These are phyloP conservation scores for Trichechus manatus DNA, from an alignment of 2,113 vertebrate species.

Conservation along the genomic window DNA sequence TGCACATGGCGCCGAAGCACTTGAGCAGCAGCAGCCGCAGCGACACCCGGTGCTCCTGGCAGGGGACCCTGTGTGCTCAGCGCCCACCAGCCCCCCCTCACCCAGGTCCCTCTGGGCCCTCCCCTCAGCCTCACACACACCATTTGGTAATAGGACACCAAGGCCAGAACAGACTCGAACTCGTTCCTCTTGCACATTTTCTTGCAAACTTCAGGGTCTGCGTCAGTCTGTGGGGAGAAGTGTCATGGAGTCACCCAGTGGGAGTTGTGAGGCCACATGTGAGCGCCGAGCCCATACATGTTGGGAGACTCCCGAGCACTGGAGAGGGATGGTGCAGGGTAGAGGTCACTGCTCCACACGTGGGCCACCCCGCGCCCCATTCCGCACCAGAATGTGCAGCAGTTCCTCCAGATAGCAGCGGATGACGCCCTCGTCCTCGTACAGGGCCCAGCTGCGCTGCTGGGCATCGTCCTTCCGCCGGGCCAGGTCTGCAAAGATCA, in stretches of 20 bases:
- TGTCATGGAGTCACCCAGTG: background rate
- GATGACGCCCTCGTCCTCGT: slow-evolving; percentile 91
- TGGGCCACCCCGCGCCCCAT: background rate
- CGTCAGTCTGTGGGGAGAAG: slow-evolving; percentile 92
- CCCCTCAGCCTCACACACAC: slow-evolving; percentile 85
- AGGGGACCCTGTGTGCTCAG: slow-evolving; percentile 34
- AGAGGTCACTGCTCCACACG: background rate
- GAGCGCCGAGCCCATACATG: rapidly evolving
- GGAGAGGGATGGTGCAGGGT: background rate
- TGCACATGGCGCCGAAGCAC: slow-evolving; percentile 99
- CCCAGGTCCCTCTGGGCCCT: background rate
- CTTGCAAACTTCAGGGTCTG: slow-evolving; percentile 98
- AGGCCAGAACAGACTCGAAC: slow-evolving; percentile 94
- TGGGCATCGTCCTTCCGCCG: slow-evolving; percentile 96
- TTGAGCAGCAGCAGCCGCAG: slow-evolving; percentile 96
- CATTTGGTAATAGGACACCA: slow-evolving; percentile 99
- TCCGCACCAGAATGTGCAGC: slow-evolving; percentile 95
- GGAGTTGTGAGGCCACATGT: rapidly evolving
- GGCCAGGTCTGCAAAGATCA: slow-evolving; percentile 96
- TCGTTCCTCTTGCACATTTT: slow-evolving; percentile 96
- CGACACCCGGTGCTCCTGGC: slow-evolving; percentile 94
- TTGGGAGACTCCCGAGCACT: background rate
- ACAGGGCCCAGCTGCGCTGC: slow-evolving; percentile 95
- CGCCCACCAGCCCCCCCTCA: rapidly evolving
- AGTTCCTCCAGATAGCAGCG: slow-evolving; percentile 92